Conservation (phyloP, 2,797 vertebrate genomes). For the Karalla daura region DNA sequence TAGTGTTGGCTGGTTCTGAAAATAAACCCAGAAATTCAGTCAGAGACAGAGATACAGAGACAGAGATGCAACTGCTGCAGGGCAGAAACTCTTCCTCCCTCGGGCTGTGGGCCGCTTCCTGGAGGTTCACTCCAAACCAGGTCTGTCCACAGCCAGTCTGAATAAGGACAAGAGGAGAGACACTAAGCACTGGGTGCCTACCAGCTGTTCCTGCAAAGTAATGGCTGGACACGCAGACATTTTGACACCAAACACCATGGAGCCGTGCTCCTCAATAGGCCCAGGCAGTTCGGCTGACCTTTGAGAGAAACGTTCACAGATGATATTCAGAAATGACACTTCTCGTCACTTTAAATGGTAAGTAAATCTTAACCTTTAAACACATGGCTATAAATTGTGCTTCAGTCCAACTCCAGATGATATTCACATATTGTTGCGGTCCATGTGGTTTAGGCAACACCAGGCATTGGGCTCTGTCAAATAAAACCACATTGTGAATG, state of each 20-base stretch:
- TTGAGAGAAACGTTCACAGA: not conserved
- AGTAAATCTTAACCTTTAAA: not conserved
- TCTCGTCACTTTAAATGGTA: not conserved
- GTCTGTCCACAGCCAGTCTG: not conserved
- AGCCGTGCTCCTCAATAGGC: not conserved
- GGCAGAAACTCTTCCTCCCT: not conserved
- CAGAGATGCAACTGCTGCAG: too few relatives aligned
- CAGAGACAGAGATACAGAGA: too few relatives aligned
- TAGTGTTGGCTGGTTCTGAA: too few relatives aligned
- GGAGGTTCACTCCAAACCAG: not conserved
- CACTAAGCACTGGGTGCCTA: not conserved
- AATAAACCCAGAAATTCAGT: too few relatives aligned
- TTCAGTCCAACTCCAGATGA: not conserved
- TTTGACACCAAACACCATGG: not conserved
- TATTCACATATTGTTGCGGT: not conserved
- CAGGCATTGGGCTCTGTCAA: not conserved
- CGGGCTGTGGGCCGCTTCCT: not conserved
- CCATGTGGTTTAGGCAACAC: not conserved
- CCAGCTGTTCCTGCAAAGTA: not conserved
- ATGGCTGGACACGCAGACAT: not conserved
- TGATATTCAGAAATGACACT: not conserved
- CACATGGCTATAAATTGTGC: not conserved
- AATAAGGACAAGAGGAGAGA: not conserved
- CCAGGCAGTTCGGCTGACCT: not conserved
- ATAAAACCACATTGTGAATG: not conserved